Base-by-base conservation (phyloP, 2,888 invertebrate species). In the Polydrusus tereticollis region DNA sequence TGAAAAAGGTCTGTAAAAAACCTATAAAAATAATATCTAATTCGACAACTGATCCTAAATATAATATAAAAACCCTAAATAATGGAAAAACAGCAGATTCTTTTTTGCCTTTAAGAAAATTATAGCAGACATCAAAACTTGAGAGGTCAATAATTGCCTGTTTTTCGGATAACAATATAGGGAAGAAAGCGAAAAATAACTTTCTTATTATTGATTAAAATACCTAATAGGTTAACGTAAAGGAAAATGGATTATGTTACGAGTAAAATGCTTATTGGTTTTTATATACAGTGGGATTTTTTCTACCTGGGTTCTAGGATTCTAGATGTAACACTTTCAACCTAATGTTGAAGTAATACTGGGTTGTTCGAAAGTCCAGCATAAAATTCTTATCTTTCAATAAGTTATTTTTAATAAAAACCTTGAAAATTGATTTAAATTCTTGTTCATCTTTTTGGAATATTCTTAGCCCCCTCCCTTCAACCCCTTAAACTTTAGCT, bases 41-140 rank as follows among this genome's bases (percentile, higher is more conserved):
- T 47, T 47, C 12, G 2, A 21, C 45, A 1, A 14, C n/a, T 5
- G 26, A 26, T 26, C 7, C 26, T 14, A n/a, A 38, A 38, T 38
- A n/a, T 14, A 1, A 4, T 38, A n/a, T n/a, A n/a, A n/a, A n/a
- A n/a, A n/a, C 4, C 38, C 20, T 20, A 57, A 57, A 18, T 36
- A 29, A 57, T n/a, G 36, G 33, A 57, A 36, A 57, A 57, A 57
- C 36, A 57, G 29, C 57, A 57, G 36, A 36, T 57, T 36, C 16
- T 36, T 57, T 57, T 57, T 57, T 36, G 55, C 36, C 12, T 10
- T 18, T 16, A 6, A 18, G 33, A 29, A 33, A 36, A 57, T 57
- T 57, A 57, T n/a, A 36, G 20, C 16, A 36, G 57, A 36, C 36
- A 57, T 57, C 57, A n/a, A 57, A 57, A 29, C 57, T 57, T 57